phyloP scores from a whole-genome alignment of 2,113 vertebrate genomes.

The Galeopterus variegatus region DNA sequence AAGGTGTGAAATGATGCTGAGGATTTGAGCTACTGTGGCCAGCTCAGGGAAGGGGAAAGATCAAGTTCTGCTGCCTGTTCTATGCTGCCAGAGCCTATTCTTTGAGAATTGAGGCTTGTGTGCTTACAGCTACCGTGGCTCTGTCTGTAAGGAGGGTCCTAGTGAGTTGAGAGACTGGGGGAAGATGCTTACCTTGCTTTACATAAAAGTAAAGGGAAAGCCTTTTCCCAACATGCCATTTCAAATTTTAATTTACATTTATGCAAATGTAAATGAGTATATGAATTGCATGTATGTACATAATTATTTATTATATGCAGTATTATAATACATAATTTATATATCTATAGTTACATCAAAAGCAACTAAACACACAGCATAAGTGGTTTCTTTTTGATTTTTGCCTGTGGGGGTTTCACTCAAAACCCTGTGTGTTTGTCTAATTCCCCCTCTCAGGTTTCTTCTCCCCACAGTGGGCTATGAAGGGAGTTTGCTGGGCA shows the following conservation, averaged over 20 bases:
- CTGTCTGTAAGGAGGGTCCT: background rate
- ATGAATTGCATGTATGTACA: background rate
- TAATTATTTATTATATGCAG: background rate
- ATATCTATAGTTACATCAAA: background rate
- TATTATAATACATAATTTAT: background rate
- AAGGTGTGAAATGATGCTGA: background rate
- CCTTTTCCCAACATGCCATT: background rate
- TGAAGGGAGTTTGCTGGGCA: conserved; percentile 8
- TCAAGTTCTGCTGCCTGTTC: background rate
- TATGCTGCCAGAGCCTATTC: background rate
- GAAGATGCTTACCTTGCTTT: background rate
- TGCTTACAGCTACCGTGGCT: background rate
- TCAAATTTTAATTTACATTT: conserved; percentile 57
- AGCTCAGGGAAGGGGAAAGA: background rate
- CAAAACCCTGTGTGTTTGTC: background rate
- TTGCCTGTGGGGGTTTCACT: background rate
- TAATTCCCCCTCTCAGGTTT: background rate
- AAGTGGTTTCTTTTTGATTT: conserved; percentile 23
- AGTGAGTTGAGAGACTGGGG: background rate
- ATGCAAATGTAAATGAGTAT: background rate
- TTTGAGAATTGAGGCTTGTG: background rate
- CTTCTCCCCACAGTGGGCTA: background rate
- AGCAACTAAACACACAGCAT: conserved; percentile 21
- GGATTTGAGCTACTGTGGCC: conserved; percentile 4
- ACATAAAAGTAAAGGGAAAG: conserved; percentile 47